phyloP scores from a whole-genome alignment of 2,797 vertebrate species.

The Diplodus sargus region DNA sequence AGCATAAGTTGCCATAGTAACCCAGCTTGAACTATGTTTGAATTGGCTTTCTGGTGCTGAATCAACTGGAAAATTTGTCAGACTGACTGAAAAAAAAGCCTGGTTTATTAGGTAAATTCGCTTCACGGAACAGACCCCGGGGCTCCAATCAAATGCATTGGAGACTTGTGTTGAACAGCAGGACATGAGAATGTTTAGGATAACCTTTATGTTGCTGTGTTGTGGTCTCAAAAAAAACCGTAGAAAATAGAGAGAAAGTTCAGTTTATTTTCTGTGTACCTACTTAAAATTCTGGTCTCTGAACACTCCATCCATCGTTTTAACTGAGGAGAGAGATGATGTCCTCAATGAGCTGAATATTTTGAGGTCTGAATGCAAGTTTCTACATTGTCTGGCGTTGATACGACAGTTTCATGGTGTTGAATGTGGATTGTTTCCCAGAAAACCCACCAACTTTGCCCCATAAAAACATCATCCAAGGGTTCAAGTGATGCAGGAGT shows the following conservation, averaged over 20 bases:
- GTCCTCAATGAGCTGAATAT: neutral
- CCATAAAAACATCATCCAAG: neutral
- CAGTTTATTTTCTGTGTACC: neutral
- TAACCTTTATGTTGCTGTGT: neutral
- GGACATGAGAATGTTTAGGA: conserved; percentile 2
- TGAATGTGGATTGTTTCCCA: neutral
- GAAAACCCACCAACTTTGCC: neutral
- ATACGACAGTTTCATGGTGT: too few relatives aligned
- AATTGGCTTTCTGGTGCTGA: too few relatives aligned
- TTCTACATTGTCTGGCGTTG: neutral
- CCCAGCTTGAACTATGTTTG: too few relatives aligned
- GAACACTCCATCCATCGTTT: too few relatives aligned
- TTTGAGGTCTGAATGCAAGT: neutral
- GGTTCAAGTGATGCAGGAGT: too few relatives aligned
- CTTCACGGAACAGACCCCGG: too few relatives aligned
- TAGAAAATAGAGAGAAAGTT: neutral
- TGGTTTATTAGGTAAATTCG: too few relatives aligned
- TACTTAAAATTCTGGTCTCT: neutral
- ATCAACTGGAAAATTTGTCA: too few relatives aligned
- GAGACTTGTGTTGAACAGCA: neutral
- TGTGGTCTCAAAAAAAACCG: neutral
- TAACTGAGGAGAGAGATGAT: too few relatives aligned
- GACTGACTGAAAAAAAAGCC: too few relatives aligned
- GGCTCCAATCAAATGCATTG: neutral
- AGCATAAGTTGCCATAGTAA: too few relatives aligned